Conservation (phyloP, 2,113 vertebrate species). For the Acrocephalus arundinaceus region DNA sequence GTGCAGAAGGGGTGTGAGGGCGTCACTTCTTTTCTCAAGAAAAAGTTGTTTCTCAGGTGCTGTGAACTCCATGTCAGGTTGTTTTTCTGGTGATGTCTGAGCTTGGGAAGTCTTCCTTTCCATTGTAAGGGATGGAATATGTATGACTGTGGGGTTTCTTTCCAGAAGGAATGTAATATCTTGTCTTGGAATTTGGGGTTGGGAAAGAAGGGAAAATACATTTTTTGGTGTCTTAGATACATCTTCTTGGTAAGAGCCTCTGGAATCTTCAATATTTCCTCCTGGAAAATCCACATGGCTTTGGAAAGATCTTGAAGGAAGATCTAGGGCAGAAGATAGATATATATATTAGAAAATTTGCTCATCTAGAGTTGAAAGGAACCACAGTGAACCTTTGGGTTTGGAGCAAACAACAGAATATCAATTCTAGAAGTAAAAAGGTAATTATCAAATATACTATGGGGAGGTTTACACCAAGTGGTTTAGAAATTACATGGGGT, state of each 20-base stretch:
- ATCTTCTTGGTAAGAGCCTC: not conserved
- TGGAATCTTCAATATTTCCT: not conserved
- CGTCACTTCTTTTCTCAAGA: not conserved
- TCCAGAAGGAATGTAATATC: not conserved
- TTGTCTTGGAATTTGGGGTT: not conserved
- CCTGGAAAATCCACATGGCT: not conserved
- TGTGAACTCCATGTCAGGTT: not conserved
- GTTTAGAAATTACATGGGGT: not conserved
- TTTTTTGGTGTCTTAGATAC: not conserved
- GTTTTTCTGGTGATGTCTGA: not conserved
- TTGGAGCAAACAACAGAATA: not conserved
- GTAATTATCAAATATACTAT: not conserved
- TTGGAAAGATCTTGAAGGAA: constrained; percentile 11
- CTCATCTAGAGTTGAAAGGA: not conserved
- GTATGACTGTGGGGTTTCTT: not conserved
- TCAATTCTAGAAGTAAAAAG: not conserved
- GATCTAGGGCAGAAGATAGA: not conserved
- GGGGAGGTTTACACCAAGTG: not conserved
- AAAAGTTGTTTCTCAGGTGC: not conserved
- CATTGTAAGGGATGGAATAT: not conserved
- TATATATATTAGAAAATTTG: not conserved
- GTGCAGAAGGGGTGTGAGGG: not conserved
- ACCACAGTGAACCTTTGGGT: not conserved
- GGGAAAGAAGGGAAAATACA: not conserved
- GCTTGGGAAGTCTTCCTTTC: not conserved